These are phyloP conservation scores for Protaetia brevitarsis DNA, from an alignment of 1,140 invertebrate species.

Conservation along the genomic window DNA sequence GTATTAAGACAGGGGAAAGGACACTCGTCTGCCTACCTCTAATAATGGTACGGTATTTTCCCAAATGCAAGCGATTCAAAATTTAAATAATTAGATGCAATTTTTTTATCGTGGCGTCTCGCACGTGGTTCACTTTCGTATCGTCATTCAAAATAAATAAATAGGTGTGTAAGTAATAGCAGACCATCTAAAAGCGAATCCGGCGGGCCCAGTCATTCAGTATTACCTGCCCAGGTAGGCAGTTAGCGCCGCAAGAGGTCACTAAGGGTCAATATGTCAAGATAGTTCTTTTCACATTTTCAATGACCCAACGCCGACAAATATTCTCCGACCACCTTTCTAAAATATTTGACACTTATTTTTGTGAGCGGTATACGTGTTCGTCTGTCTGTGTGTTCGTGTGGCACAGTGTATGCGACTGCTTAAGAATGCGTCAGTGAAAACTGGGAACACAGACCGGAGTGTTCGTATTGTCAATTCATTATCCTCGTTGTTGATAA, in stretches of 20 bases:
- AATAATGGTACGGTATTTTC: too few relatives aligned
- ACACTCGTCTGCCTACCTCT: too few relatives aligned
- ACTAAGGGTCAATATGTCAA: constrained; percentile 20
- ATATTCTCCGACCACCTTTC: constrained; percentile 12
- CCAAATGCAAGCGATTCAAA: too few relatives aligned
- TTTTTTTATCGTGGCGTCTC: too few relatives aligned
- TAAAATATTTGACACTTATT: constrained; percentile 19
- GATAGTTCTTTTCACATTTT: constrained; percentile 19
- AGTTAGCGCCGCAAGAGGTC: constrained; percentile 16
- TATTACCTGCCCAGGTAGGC: constrained; percentile 20
- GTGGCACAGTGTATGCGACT: background rate
- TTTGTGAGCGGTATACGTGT: constrained; percentile 18
- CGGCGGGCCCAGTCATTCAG: background rate
- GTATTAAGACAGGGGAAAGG: too few relatives aligned
- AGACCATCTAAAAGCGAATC: background rate
- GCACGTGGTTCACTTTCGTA: too few relatives aligned
- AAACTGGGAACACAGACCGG: background rate
- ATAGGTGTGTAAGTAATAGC: background rate
- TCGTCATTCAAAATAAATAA: too few relatives aligned
- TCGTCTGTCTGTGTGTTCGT: background rate
- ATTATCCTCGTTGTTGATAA: constrained; percentile 10
- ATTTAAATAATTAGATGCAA: too few relatives aligned
- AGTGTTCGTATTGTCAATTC: constrained; percentile 14
- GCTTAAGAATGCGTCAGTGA: constrained; percentile 1
- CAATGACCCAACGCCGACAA: constrained; percentile 16